Conservation (phyloP, 2,888 invertebrate genomes). For the Hirtodrosophila alboralis region DNA sequence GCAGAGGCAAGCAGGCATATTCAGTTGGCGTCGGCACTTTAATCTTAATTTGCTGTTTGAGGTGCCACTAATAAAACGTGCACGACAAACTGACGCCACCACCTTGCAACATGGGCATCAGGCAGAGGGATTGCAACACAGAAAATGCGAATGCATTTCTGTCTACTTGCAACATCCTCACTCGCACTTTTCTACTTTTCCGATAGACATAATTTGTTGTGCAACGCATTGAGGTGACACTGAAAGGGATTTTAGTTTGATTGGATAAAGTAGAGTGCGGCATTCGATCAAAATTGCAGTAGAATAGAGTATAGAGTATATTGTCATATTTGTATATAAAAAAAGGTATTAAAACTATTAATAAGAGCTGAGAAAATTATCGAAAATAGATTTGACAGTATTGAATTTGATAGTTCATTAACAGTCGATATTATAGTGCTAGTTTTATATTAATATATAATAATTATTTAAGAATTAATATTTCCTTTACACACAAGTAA, state of each 20-base stretch:
- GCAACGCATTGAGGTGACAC: conserved; percentile 37
- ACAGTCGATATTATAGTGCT: no score
- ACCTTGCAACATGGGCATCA: conserved; percentile 12
- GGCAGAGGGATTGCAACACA: conserved; percentile 1
- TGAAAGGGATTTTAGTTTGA: no score
- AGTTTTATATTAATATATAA: no score
- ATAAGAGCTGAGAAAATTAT: no score
- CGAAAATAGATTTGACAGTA: no score
- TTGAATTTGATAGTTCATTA: no score
- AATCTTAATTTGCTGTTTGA: conserved; percentile 69
- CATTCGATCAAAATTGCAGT: not conserved
- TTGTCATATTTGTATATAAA: no score
- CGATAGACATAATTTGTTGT: conserved; percentile 69
- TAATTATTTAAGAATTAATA: no score
- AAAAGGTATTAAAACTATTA: not conserved
- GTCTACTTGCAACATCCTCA: conserved; percentile 14
- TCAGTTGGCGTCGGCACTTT: conserved; percentile 57
- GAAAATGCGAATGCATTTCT: conserved; percentile 14
- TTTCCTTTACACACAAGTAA: no score
- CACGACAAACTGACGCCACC: conserved; percentile 56
- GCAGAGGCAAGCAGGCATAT: conserved; percentile 49
- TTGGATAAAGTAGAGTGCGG: conserved; percentile 1
- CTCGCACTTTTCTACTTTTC: conserved; percentile 24
- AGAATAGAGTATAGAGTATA: no score
- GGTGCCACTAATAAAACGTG: conserved; percentile 73